Base-by-base conservation (phyloP, 2,888 invertebrate species). In the Cancer borealis region DNA sequence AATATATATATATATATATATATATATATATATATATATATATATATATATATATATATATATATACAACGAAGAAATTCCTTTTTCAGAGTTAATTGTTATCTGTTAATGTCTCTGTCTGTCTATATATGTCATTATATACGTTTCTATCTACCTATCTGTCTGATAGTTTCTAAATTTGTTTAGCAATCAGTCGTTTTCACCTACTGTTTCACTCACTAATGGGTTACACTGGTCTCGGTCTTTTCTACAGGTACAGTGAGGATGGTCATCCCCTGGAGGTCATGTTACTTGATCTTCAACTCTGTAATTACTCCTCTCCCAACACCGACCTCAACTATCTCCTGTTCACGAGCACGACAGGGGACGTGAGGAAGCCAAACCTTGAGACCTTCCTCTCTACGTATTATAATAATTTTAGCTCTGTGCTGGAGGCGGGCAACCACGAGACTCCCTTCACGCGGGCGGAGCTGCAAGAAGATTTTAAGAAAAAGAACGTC, bases 331-430 rank as follows among this genome's bases (percentile, higher is more conserved):
- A 88, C 88, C 88, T 88, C 17, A 88, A 46, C 47, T 88, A 88
- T 21, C 39, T 88, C n/a, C 3, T 88, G 45, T 88, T 14, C 45
- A 88, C 88, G 30, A 88, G 88, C 47, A 21, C 10, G 45, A 88
- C 21, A 21, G 88, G 88, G 14, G 88, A 88, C 21, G 46, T 88
- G n/a, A 88, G 88, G 46, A 39, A n/a, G 47, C 88, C 88, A 21
- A 39, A 88, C 3, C 26, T 91, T 21, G 12, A 91, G 10, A n/a
- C 3, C 60, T 54, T 91, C 12, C 49, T 54, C n/a, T 47, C 47
- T 54, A 92, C 0, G 49, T 93, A 95, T 73, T 93, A 95, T 30
- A 21, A 88, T 21, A 91, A 87, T 26, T 95, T 95, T 92, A 88
- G 92, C 88, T 46, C 6, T 46, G 46, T 88, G 21, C 92, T 95